Base-by-base conservation (phyloP, 2,888 invertebrate genomes). In the Crioceris asparagi region DNA sequence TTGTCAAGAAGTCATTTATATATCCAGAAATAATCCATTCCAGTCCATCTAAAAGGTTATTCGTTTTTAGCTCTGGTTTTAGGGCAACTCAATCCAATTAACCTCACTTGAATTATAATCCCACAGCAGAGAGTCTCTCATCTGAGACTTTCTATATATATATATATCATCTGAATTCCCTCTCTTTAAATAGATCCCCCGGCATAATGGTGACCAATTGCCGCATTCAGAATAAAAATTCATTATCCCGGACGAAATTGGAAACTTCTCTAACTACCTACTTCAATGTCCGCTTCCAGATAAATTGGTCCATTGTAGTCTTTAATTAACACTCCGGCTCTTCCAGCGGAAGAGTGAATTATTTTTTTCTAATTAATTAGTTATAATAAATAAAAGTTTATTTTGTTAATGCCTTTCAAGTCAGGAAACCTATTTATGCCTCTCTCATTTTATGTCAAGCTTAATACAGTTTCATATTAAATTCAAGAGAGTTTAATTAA, bases 201-300 rank as follows among this genome's bases (percentile, higher is more conserved):
- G n/a, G n/a, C n/a, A n/a, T 60, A 57, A 59, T 58, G 57, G 56
- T 60, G 55, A 55, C 55, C 55, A 58, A 58, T 58, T 57, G 57
- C 52, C 54, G 53, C 55, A 54, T 57, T 57, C 51, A 43, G 46
- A 49, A 48, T 48, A 57, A 59, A 59, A 59, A 57, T 57, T 57
- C 56, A 57, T 59, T 57, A 57, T 54, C 52, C 55, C 52, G 47
- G 48, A 43, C 55, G 53, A 56, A 57, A 57, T 57, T 59, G 57
- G 57, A 59, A 56, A 55, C 57, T 56, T 52, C 53, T 51, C n/a
- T 17, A 17, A 15, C 15, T 8, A 12, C 14, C 27, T 27, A 15
- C 14, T 15, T 27, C 15, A 15, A 12, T 50, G 51, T 36, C 50
- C 41, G 37, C 36, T 38, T 38, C 40, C 45, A 50, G 48, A 55